Evolutionary conservation across 2,113 vertebrate genomes (phyloP), one percentile per base, ranked within the genome.

Genomic region (Steatornis caripensis): DNA sequence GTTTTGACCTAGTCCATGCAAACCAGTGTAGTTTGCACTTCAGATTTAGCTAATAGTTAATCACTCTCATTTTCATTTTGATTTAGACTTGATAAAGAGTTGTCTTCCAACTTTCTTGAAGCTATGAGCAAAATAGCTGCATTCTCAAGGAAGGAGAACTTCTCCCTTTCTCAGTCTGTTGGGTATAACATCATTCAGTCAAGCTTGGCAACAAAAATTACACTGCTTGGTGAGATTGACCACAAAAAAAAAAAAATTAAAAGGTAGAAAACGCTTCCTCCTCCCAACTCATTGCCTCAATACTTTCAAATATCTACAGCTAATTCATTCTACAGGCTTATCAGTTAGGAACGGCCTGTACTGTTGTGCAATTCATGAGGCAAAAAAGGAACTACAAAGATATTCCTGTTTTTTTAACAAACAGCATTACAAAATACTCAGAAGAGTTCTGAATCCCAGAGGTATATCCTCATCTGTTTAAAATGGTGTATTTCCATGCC

Each of bases 401-500:
- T 41, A 83, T 5, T 85, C 26, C 43, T 39, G 6, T 0, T 17
- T 61, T 92, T 74, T 36, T 43, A 12, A 51, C 23, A 55, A 75
- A 51, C 4, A 8, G 23, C 45, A 71, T n/a, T 41, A 72, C 23
- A 45, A 45, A 77, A 71, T 9, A 19, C 54, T 24, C 26, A n/a
- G n/a, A 15, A 57, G 34, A 70, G 22, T 36, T 82, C 65, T 60
- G 48, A 76, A 76, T 18, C 17, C 39, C 70, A 92, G 75, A 46
- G 51, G 51, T 12, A n/a, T 2, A 27, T 10, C 34, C 39, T 30
- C 34, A 43, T 6, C 13, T 57, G 39, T 17, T 64, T 65, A 30
- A 64, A 72, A 53, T 0, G 1, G 9, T 41, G 0, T 13, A 71
- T 37, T 55, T 41, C 58, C 27, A 26, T 4, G 37, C 7, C 53